Evolutionary conservation across 2,797 vertebrate genomes (phyloP), one percentile per base, ranked within the genome.

Genomic region (Xenopus petersii): DNA sequence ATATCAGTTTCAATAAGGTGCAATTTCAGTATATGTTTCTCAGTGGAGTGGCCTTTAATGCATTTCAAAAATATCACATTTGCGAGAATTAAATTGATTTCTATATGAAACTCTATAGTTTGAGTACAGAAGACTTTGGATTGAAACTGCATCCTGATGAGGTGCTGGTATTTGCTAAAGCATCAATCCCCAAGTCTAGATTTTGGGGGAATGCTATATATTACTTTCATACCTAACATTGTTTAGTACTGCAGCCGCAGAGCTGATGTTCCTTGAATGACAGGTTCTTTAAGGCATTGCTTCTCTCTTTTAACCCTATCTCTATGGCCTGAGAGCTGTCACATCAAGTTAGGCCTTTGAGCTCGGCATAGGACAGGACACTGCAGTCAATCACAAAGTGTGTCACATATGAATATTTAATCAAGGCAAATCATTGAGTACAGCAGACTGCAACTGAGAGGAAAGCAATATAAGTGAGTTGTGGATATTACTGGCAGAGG

Each of bases 361-460:
- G 71, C 76, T 74, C 60, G 51, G 76, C 60, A 78, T 65, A 73
- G 76, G 71, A 78, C 76, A 78, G 66, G 68, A 70, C 69, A 69
- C 73, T 78, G 63, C 71, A 67, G 76, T 66, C 76, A 73, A 78
- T 78, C 65, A 78, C 76, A 74, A 64, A 78, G 64, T 78, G 71
- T 78, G 76, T 73, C 76, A 78, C 76, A 73, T 71, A 78, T 78
- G 71, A 78, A 78, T 78, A 78, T 78, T 78, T 78, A 70, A 74
- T 78, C 71, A 78, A 78, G 71, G 76, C 66, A 78, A 74, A 78
- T 78, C 76, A 73, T 66, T 78, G 66, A 74, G 65, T 65, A 78
- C 33, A 70, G 65, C 76, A 64, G 61, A 65, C 76, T 74, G 71
- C 71, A 70, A 78, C 60, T 64, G 76, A 78, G 76, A 78, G 71